Evolutionary conservation across 2,113 vertebrate species (phyloP).

Genomic region (Notarius quadriscutis): DNA sequence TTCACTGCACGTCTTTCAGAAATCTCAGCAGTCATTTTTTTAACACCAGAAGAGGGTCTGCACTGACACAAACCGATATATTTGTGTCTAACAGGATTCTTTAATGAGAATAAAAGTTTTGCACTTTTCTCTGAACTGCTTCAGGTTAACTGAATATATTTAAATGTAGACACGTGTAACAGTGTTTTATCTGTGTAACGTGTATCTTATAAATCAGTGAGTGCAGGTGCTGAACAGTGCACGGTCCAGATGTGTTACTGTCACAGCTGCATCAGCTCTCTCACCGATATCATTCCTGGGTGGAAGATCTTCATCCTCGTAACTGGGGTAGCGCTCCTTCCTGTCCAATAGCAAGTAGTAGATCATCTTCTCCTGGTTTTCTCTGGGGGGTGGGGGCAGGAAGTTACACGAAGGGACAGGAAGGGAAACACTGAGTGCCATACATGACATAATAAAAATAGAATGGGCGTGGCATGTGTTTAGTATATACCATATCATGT

Average conservation of each 20-base stretch:
- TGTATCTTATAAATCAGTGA: background rate
- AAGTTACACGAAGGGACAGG: background rate
- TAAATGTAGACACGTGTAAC: background rate
- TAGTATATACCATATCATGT: background rate
- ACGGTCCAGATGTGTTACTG: background rate
- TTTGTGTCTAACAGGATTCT: background rate
- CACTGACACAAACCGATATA: too few species aligned
- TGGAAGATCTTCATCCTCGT: slow-evolving; percentile 87
- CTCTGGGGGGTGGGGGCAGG: slow-evolving; percentile 65
- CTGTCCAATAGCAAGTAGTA: slow-evolving; percentile 90
- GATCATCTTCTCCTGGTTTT: slow-evolving; percentile 94
- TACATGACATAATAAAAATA: background rate
- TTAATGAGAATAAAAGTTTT: background rate
- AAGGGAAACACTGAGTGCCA: background rate
- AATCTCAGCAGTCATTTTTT: too few species aligned
- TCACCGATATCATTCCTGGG: slow-evolving; percentile 84
- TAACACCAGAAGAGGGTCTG: too few species aligned
- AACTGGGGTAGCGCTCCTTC: slow-evolving; percentile 91
- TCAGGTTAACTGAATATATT: background rate
- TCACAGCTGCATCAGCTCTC: slow-evolving; percentile 4
- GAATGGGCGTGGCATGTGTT: background rate
- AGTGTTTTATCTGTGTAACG: background rate
- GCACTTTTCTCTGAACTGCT: background rate
- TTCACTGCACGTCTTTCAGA: too few species aligned
- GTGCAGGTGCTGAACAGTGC: background rate